phyloP scores from a whole-genome alignment of 1,140 invertebrate genomes.

The Aradophagus sp. region DNA sequence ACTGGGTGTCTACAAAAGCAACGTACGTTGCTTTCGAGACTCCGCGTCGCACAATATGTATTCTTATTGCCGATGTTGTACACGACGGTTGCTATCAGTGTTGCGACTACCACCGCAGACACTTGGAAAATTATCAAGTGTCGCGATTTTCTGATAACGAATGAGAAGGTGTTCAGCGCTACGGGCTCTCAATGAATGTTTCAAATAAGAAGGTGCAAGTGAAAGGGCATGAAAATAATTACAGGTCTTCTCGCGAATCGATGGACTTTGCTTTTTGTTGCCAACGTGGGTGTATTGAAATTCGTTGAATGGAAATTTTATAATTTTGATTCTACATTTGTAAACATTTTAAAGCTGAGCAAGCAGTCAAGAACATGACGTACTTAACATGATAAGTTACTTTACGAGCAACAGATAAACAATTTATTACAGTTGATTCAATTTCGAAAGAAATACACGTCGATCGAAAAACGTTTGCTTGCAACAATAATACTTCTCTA shows the following conservation, averaged over 20 bases:
- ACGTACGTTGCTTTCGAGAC: background rate
- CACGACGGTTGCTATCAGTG: slow-evolving; percentile 20
- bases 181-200: slow-evolving; percentile 7
- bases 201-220: slow-evolving; percentile 25
- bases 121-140: slow-evolving; percentile 38
- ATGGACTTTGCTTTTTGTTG: slow-evolving; percentile 9
- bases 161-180: slow-evolving; percentile 2
- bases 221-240: slow-evolving; percentile 24
- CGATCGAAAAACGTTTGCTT: too few species aligned
- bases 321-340: background rate
- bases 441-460: too few species aligned
- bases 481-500: too few species aligned
- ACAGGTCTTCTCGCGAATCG: background rate
- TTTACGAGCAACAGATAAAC: too few species aligned
- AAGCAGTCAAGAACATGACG: too few species aligned
- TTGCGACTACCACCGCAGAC: background rate
- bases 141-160: slow-evolving; percentile 36
- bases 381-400: too few species aligned
- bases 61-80: slow-evolving; percentile 6
- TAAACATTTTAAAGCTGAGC: too few species aligned
- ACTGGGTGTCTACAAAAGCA: slow-evolving; percentile 52
- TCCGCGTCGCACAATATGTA: slow-evolving; percentile 4
- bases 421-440: too few species aligned
- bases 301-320: background rate
- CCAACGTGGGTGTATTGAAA: slow-evolving; percentile 6